Percentiles rank a stretch among this genome's conserved stretches.
phyloP scores from a whole-genome alignment of 2,888 invertebrate genomes.

The Anoplius nigerrimus region DNA sequence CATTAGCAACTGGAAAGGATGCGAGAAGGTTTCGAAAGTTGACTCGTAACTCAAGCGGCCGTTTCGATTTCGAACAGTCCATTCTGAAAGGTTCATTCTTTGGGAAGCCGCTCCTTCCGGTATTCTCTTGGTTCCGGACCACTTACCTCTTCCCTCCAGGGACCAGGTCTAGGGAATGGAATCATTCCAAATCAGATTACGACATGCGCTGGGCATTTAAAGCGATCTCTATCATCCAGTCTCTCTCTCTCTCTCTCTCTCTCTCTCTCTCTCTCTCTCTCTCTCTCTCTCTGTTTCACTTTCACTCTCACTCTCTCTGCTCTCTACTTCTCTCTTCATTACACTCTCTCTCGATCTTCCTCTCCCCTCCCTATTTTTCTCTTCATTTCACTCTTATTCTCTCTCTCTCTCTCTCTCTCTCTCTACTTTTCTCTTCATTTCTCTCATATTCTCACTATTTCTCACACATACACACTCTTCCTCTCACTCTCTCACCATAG shows the following conservation, averaged over 20 bases:
- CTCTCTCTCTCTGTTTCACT: neutral
- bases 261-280: neutral
- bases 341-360: neutral
- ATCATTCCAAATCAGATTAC: conserved; percentile 60
- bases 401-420: neutral
- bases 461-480: too few species aligned
- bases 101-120: neutral
- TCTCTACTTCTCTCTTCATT: too few species aligned
- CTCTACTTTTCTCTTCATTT: neutral
- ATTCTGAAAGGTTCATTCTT: neutral
- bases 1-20: too few species aligned
- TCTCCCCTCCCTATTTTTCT: neutral
- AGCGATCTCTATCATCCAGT: conserved; percentile 19
- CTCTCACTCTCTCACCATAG: neutral
- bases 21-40: too few species aligned
- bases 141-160: conserved; percentile 31
- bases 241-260: neutral
- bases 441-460: too few species aligned
- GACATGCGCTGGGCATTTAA: conserved; percentile 50
- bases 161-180: conserved; percentile 49
- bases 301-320: neutral
- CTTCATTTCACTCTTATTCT: neutral
- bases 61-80: too few species aligned
- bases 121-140: conserved; percentile 25
- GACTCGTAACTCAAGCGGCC: too few species aligned